phyloP scores from a whole-genome alignment of 2,797 vertebrate genomes.

The Presbytis comata region DNA sequence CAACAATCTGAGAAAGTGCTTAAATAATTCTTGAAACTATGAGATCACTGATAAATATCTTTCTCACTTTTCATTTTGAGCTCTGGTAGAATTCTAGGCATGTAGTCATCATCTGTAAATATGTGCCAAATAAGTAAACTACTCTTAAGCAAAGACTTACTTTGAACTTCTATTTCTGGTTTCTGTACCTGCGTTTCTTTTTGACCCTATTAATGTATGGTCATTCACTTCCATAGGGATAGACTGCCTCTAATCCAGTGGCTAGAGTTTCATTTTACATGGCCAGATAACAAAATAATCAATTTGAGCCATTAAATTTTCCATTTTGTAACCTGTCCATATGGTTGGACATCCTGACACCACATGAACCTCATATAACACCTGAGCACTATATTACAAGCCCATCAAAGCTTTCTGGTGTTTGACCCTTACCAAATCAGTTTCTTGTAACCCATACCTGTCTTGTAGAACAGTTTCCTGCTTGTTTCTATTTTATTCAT shows the following conservation, averaged over 20 bases:
- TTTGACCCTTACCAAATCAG: neutral
- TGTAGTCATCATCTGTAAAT: neutral
- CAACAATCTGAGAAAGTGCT: neutral
- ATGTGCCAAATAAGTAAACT: neutral
- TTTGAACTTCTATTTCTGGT: neutral
- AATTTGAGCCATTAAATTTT: neutral
- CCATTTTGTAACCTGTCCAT: neutral
- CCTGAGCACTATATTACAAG: neutral
- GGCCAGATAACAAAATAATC: neutral
- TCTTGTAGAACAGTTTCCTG: neutral
- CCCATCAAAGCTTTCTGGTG: neutral
- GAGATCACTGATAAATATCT: neutral
- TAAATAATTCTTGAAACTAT: conserved; percentile 3
- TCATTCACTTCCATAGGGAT: neutral
- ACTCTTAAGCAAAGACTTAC: neutral
- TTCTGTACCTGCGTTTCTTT: neutral
- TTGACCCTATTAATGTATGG: neutral
- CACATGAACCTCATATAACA: neutral
- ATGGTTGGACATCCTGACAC: neutral
- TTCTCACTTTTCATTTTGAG: neutral
- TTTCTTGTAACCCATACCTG: neutral
- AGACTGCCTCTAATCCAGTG: neutral
- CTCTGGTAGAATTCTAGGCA: neutral
- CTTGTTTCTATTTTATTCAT: neutral
- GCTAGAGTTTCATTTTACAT: neutral